A percentile compares a stretch with the other conserved stretches of the same genome.
Conservation (phyloP, 2,888 invertebrate genomes). For the Acleris sparsana region DNA sequence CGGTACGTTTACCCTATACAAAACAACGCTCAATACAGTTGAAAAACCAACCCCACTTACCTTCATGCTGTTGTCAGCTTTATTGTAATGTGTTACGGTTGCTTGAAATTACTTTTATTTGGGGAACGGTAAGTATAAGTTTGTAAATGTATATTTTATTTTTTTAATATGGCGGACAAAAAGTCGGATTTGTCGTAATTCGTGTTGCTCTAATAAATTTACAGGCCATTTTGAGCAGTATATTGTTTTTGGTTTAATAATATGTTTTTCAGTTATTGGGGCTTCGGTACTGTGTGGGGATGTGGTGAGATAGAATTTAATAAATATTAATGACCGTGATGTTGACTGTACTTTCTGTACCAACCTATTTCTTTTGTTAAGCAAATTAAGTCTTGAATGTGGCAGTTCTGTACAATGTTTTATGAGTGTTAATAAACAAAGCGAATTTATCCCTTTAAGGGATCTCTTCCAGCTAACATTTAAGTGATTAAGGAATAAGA, state of each 20-base stretch:
- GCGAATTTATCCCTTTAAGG: no score
- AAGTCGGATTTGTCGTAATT: constrained; percentile 66
- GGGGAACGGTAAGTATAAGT: constrained; percentile 33
- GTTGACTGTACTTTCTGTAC: neutral
- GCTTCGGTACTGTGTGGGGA: constrained; percentile 9
- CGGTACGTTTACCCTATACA: constrained; percentile 58
- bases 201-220: constrained; percentile 71
- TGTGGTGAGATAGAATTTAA: constrained; percentile 10
- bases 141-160: constrained; percentile 55
- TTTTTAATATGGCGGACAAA: constrained; percentile 71
- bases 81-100: constrained; percentile 37
- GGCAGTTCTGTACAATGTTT: no score
- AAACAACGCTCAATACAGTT: constrained; percentile 1
- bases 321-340: constrained; percentile 12
- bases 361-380: no score
- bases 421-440: no score
- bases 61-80: constrained; percentile 38
- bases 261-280: constrained; percentile 24
- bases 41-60: neutral
- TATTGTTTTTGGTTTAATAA: constrained; percentile 48
- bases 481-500: no score
- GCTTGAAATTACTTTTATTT: neutral
- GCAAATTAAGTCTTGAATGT: no score
- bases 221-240: constrained; percentile 55
- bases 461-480: no score